Percentiles rank a stretch among this genome's conserved stretches.
phyloP scores from a whole-genome alignment of 2,888 invertebrate genomes.

The Apamea epomidion region DNA sequence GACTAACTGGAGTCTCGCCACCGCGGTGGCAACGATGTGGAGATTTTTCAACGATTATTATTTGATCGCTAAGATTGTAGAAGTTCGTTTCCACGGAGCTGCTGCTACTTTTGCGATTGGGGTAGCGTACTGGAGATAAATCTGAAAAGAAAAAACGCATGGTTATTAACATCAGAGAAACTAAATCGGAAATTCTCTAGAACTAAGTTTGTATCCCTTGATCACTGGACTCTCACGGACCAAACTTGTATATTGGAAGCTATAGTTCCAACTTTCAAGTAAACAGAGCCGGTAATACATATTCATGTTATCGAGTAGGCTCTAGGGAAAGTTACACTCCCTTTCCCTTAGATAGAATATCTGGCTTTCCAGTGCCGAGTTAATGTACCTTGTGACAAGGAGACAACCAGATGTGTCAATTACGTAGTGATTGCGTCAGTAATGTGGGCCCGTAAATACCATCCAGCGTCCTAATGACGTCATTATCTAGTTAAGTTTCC shows the following conservation, averaged over 20 bases:
- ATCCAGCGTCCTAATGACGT: slow-evolving; percentile 38
- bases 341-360: slow-evolving; percentile 60
- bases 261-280: slow-evolving; percentile 58
- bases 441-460: slow-evolving; percentile 32
- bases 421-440: slow-evolving; percentile 50
- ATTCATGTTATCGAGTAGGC: slow-evolving; percentile 62
- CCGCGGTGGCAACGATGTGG: slow-evolving; percentile 86
- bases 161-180: not conserved
- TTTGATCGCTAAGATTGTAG: slow-evolving; percentile 92
- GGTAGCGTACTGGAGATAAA: slow-evolving; percentile 92
- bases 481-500: slow-evolving; percentile 47
- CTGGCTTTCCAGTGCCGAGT: slow-evolving; percentile 56
- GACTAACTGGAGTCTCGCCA: slow-evolving; percentile 81
- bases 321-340: slow-evolving; percentile 67
- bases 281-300: slow-evolving; percentile 63
- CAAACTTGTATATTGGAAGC: slow-evolving; percentile 25
- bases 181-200: not conserved
- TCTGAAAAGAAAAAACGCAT: slow-evolving; percentile 84
- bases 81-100: slow-evolving; percentile 92
- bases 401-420: slow-evolving; percentile 48
- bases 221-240: not conserved
- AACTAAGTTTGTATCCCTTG: not conserved
- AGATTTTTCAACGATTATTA: slow-evolving; percentile 91
- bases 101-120: slow-evolving; percentile 91
- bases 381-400: slow-evolving; percentile 46